phyloP scores from a whole-genome alignment of 1,140 invertebrate species.

The Polypedilum pembai region DNA sequence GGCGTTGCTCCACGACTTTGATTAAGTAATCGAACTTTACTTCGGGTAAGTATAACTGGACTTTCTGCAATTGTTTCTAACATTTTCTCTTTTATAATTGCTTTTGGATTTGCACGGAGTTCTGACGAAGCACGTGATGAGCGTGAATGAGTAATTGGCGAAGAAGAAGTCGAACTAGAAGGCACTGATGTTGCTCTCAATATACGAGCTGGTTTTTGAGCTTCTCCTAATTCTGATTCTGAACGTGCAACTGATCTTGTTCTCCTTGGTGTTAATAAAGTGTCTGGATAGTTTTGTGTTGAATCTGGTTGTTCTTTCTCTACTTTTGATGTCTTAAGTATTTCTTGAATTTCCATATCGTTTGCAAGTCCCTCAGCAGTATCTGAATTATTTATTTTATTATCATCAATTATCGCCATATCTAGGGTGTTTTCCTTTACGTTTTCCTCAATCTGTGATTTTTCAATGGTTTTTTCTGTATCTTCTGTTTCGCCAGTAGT shows the following conservation, averaged over 20 bases:
- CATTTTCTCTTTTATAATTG: background rate
- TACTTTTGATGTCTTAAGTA: background rate
- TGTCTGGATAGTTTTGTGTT: background rate
- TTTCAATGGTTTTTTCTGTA: background rate
- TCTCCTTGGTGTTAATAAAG: background rate
- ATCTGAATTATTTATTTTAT: background rate
- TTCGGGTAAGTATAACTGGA: background rate
- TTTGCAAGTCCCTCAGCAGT: background rate
- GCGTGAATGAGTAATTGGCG: background rate
- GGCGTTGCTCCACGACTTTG: background rate
- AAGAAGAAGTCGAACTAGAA: background rate
- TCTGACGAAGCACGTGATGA: background rate
- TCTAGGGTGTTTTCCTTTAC: background rate
- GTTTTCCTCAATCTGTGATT: too few relatives aligned
- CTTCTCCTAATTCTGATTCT: background rate
- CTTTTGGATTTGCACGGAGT: background rate
- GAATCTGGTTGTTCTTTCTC: background rate
- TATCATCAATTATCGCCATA: background rate
- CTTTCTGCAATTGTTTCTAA: conserved; percentile 4
- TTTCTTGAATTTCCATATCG: background rate
- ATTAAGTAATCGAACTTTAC: background rate
- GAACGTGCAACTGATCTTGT: background rate
- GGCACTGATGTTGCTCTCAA: background rate
- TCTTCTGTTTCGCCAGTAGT: background rate
- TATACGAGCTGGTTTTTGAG: background rate